Evolutionary conservation across 2,113 vertebrate species (phyloP), one percentile per base, ranked within the genome.

Genomic region (Zosterops japonicus): DNA sequence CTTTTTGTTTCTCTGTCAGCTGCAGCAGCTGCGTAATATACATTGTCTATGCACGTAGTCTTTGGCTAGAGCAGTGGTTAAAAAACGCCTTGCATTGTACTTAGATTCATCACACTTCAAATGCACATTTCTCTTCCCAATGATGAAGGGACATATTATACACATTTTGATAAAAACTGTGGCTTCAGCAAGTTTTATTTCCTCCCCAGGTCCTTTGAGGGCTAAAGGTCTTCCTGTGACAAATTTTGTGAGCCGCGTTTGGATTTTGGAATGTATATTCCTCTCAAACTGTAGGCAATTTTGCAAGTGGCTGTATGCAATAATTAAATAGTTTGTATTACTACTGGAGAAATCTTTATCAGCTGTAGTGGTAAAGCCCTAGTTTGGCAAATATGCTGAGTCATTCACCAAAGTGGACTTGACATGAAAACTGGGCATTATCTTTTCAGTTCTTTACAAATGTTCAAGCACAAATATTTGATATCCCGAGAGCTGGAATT

Each of bases 1-100:
- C 35, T 85, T 83, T 84, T 74, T 81, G 41, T 86, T 96, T 91
- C 67, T 63, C 76, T 95, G 83, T 93, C 96, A 96, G 94, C 83
- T 95, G 95, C 74, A 93, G 41, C 89, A 93, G 90, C 95, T 94
- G 91, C 1, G 1, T 64, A 83, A 70, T 76, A 36, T 67, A 72
- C 14, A 85, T 92, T 93, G 83, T 95, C 81, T 94, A 77, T 78
- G 56, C 53, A 77, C 42, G 72, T 74, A 92, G n/a, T 67, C 60
- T 95, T 95, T 94, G 82, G n/a, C 50, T 35, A 77, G 60, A 91
- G 52, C 46, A 83, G 12, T 95, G 29, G 53, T 79, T 89, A 74
- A 95, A 92, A 96, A 92, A 72, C 59, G 31, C 14, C 35, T 94
- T 83, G 13, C 46, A 59, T 79, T 93, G 74, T 95, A 72, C 64